Evolutionary conservation across 2,888 invertebrate genomes (phyloP), one percentile per base, ranked within the genome.

Genomic region (Dendrolimus houi): DNA sequence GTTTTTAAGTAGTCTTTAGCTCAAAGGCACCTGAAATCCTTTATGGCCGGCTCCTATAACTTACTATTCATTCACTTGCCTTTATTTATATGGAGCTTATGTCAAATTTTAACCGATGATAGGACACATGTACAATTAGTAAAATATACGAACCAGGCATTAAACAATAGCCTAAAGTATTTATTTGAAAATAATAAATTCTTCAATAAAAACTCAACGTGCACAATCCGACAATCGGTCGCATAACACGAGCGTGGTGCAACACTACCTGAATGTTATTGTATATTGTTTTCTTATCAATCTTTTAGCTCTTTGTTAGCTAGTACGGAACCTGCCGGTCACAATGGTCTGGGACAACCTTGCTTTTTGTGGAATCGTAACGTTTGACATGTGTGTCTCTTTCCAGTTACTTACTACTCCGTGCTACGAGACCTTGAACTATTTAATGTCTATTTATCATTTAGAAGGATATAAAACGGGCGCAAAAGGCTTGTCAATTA

Each of bases 271-370:
- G 78, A 80, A 73, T 84, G 86, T 87, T 88, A 88, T 90, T 89
- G 89, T 90, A 87, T 86, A 89, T 90, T 90, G 89, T 89, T 72
- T 88, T 87, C 85, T 87, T 87, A 88, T 88, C 86, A 83, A 85
- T 85, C 47, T 9, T 12, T 47, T 47, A 47, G 47, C 12, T 47
- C 47, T 47, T 47, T 47, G 47, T 47, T n/a, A 54, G 17, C 54
- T 53, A 54, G 47, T 58, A 55, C 52, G 57, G 42, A 55, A 57
- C 58, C 58, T 47, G 12, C 47, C 12, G 12, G 47, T 12, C 47
- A 47, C 47, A 47, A 12, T 17, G 9, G 40, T 40, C 29, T 14
- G 53, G 9, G 14, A 14, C 42, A 60, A 59, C 57, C 61, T 64
- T 57, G 57, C 52, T 57, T 57, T 57, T 57, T 57, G 57, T 55